Base-by-base conservation (phyloP, 1,140 invertebrate genomes). In the Rhagoletis zephyria region DNA sequence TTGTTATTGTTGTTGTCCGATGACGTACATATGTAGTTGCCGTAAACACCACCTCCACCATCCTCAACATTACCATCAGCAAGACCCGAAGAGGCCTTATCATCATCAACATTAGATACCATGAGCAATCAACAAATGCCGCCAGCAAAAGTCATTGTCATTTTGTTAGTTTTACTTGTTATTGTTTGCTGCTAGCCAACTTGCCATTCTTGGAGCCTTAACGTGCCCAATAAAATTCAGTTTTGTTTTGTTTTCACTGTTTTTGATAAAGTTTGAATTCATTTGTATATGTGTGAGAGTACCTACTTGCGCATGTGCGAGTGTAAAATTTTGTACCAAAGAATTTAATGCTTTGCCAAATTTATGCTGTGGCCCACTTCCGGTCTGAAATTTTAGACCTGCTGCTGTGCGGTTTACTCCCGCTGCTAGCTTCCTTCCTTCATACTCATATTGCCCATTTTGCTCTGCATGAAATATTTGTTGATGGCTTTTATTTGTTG, bases 261-360 rank as follows among this genome's bases (percentile, higher is more conserved):
- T 14, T 48, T 65, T 30, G 64, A 7, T 65, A 7, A 7, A 3
- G 65, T 19, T 2, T 42, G 65, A 6, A 9, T 63, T 4, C 19
- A 6, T 67, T 4, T 40, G 30, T 67, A 0, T 67, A 10, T 67
- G 9, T 42, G 19, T 42, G 9, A 19, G 64, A 3, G 9, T 70
- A 3, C 30, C 65, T 16, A 51, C 12, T 3, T 14, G 16, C 30
- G 9, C 51, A 56, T 81, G 74, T 56, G 1, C 6, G 74, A n/a
- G 67, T 48, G 45, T 30, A 74, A 56, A 45, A 81, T 30, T 81
- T 81, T 30, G 14, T 9, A 56, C 5, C 42, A 7, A 48, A 81
- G 14, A 81, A 81, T 81, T 81, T 81, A 81, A 81, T 81, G 42
- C 48, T 56, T 81, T 81, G 5, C 74, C 45, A 81, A 81, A 81